Evolutionary conservation across 2,113 vertebrate species (phyloP), one percentile per base, ranked within the genome.

Genomic region (Syrrhaptes paradoxus): DNA sequence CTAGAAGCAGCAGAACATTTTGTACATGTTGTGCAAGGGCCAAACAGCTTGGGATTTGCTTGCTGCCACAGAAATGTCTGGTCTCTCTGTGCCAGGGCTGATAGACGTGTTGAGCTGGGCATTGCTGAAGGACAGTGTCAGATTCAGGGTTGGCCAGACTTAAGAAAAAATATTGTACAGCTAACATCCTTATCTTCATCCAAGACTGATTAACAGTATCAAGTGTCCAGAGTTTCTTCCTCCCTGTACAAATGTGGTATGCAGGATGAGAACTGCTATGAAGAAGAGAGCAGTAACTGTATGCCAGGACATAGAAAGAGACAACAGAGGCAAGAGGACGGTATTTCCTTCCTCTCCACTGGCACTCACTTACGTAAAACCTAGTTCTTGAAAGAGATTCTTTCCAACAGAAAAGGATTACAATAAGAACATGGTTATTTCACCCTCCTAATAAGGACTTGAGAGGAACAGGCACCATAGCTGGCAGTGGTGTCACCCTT

Each of bases 401-500:
- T 85, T 75, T 75, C 38, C 1, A 3, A 25, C 10, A 71, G 17
- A 80, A 76, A 41, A 55, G 9, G 32, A 45, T 21, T 74, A 52
- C n/a, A 51, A 8, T 21, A 32, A 93, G 25, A 70, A 36, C 7
- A 25, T 21, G 10, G 18, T 54, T 78, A 78, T 78, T 68, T 63
- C 49, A 72, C 25, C 8, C 22, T 58, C 9, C 9, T 43, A 28
- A 31, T 18, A 49, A 46, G n/a, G 38, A 65, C 19, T 26, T 0
- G 3, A 55, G 21, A 77, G 12, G 17, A 85, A 29, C 15, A 43
- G 49, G 22, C 17, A 46, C 9, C n/a, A 41, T 2, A 45, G 20
- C 13, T 54, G 48, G 13, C 7, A 10, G 25, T 0, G 0, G 12
- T 19, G 9, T 58, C 1, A 0, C 2, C 12, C 13, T 65, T 72